Percentiles rank a stretch among this genome's conserved stretches.
Conservation (phyloP, 2,797 vertebrate genomes). For the Chrosomus eos region DNA sequence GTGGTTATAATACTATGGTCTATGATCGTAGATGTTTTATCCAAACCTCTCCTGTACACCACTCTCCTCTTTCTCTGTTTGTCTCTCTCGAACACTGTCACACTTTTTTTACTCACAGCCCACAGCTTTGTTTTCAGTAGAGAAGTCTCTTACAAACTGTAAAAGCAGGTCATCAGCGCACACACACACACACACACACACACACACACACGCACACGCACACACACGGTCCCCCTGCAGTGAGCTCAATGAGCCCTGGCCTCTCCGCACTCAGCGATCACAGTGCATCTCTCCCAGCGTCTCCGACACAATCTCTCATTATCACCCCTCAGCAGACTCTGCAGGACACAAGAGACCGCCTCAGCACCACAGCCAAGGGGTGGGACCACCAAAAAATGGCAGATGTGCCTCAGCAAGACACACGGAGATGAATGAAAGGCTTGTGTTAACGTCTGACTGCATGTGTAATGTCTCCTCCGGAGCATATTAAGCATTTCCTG, state of each 20-base stretch:
- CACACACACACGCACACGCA: conserved; percentile 16
- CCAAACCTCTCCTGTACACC: background rate
- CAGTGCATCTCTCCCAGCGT: conserved; percentile 45
- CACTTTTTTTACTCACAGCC: background rate
- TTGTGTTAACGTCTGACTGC: conserved; percentile 26
- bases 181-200: too few species aligned
- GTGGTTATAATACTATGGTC: background rate
- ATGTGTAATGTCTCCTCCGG: background rate
- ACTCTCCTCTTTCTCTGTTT: background rate
- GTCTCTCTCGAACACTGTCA: background rate
- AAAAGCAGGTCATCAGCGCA: conserved; percentile 26
- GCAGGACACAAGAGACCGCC: conserved; percentile 42
- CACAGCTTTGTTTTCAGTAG: conserved; percentile 30
- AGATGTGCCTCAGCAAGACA: conserved; percentile 41
- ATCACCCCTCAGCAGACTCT: conserved; percentile 51
- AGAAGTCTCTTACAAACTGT: conserved; percentile 8
- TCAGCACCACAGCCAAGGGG: conserved; percentile 5
- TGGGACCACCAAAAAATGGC: conserved; percentile 26
- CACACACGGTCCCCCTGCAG: conserved; percentile 16
- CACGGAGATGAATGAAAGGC: conserved; percentile 32
- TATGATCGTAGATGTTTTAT: background rate
- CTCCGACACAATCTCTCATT: conserved; percentile 53
- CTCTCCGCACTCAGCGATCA: conserved; percentile 47
- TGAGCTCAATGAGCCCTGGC: conserved; percentile 52
- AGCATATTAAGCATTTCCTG: conserved; percentile 35